Conservation (phyloP, 2,797 vertebrate species). For the Diplodus sargus region DNA sequence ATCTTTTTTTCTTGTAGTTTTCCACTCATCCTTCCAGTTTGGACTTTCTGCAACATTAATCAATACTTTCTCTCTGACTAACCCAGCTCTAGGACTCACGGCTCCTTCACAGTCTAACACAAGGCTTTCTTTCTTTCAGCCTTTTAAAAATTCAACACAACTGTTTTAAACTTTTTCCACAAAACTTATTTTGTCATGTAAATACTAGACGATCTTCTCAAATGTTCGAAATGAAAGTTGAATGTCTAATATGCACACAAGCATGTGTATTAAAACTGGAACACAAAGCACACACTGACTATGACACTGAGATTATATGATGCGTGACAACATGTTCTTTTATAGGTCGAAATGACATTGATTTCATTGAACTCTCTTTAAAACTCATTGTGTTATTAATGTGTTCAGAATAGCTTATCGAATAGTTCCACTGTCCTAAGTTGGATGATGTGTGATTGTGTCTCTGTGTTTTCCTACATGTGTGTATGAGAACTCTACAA, state of each 20-base stretch:
- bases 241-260: no score
- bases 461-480: no score
- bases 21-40: slow-evolving; percentile 42
- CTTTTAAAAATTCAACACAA: slow-evolving; percentile 23
- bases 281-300: neutral
- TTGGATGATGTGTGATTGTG: no score
- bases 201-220: no score
- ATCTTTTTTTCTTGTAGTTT: slow-evolving; percentile 37
- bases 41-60: slow-evolving; percentile 50
- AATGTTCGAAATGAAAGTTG: no score
- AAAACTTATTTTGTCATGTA: no score
- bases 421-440: neutral
- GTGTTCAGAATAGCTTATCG: neutral
- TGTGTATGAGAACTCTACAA: no score
- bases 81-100: slow-evolving; percentile 65
- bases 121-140: slow-evolving; percentile 40
- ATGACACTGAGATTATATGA: neutral
- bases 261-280: neutral
- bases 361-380: neutral
- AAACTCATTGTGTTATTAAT: neutral
- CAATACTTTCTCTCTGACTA: slow-evolving; percentile 60
- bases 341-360: neutral
- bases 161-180: neutral
- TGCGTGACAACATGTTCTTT: no score
- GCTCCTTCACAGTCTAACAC: slow-evolving; percentile 60